These are phyloP conservation scores for Rhinopomastus cyanomelas DNA, from an alignment of 2,113 vertebrate species.

Conservation along the genomic window DNA sequence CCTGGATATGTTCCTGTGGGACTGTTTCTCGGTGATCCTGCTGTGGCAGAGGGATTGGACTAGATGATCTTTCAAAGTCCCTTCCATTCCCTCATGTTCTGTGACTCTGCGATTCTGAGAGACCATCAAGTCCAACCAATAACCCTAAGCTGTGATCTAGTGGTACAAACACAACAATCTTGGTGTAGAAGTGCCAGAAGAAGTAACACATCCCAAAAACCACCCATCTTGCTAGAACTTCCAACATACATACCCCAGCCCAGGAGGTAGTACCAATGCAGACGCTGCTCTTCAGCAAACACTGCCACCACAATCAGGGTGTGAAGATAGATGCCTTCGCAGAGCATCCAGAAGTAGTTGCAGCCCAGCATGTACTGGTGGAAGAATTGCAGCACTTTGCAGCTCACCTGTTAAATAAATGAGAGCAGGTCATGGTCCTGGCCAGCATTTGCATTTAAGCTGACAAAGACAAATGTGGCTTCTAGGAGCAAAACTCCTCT, in stretches of 20 bases:
- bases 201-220: not conserved
- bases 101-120: no score
- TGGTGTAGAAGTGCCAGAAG: not conserved
- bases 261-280: constrained; percentile 96
- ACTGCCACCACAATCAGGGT: constrained; percentile 93
- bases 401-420: constrained; percentile 81
- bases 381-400: constrained; percentile 94
- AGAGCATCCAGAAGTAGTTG: constrained; percentile 99
- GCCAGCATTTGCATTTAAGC: not conserved
- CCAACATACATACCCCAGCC: constrained; percentile 91
- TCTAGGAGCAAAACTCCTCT: not conserved
- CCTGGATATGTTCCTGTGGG: no score
- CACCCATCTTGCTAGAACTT: not conserved
- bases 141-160: not conserved
- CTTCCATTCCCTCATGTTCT: no score
- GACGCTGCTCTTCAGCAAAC: constrained; percentile 87
- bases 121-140: not conserved
- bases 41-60: no score
- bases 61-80: no score
- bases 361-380: constrained; percentile 96
- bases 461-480: not conserved
- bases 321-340: constrained; percentile 96
- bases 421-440: not conserved
- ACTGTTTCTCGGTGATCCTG: no score
- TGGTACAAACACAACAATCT: not conserved